Evolutionary conservation across 2,797 vertebrate genomes (phyloP), one percentile per base, ranked within the genome.

Genomic region (Sebastes itinus): DNA sequence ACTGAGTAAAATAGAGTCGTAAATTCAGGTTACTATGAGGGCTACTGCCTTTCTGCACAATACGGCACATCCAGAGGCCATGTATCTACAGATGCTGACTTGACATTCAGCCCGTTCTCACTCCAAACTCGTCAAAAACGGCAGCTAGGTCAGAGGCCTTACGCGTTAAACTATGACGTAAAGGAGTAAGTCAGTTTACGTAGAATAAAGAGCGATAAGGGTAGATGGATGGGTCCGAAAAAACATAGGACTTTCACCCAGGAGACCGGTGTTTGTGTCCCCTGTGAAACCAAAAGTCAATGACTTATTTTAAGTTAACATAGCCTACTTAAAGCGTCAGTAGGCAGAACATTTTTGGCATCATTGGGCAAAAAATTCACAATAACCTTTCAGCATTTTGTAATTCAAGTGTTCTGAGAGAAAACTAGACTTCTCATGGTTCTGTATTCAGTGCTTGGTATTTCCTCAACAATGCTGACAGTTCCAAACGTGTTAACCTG

Each of bases 401-500:
- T 18, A 42, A 42, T 42, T 42, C 6, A 0, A 46, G 6, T 46
- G 1, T 0, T 18, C 6, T 46, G 42, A 16, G 42, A 46, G 42
- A 46, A 46, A 46, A 46, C 42, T 42, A 42, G 38, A 42, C 13
- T 35, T 35, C 33, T 35, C 0, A 35, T 35, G 33, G 33, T 35
- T 35, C 33, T 35, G 33, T 35, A 35, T 35, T 35, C 11, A 35
- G 33, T 35, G 38, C 13, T 38, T 13, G 35, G 35, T 38, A 38
- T 38, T 38, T 38, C 35, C 35, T 38, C 35, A 35, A 42, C 38
- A 0, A 42, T 42, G 38, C 38, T 42, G 14, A 42, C 38, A 42
- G 38, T 42, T 42, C 38, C 0, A 7, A 42, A 0, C 0, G 5
- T 42, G 38, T 42, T 42, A 16, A 42, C 0, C 6, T 42, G 14